Conservation (phyloP, 2,797 vertebrate species). For the Sebastes cheni region DNA sequence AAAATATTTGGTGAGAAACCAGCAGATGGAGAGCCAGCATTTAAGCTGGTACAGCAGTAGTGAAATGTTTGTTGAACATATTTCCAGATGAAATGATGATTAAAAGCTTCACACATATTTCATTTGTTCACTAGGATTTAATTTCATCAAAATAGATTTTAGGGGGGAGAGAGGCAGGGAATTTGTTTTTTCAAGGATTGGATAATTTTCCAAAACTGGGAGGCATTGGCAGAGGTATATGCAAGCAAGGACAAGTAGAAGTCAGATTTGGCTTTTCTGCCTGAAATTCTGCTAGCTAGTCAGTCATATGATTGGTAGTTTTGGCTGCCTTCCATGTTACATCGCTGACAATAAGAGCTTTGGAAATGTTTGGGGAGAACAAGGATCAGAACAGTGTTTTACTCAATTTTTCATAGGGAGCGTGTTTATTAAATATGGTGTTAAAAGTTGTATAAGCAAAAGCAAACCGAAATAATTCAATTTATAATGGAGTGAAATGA, state of each 20-base stretch:
- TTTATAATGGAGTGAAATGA: neutral
- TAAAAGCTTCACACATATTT: neutral
- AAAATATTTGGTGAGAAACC: neutral
- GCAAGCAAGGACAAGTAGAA: neutral
- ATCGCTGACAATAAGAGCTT: neutral
- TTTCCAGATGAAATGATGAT: neutral
- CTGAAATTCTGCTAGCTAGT: neutral
- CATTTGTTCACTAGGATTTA: neutral
- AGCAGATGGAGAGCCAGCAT: neutral
- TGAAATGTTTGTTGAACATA: neutral
- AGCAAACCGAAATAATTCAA: too few species aligned
- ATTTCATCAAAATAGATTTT: neutral
- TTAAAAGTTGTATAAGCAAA: neutral
- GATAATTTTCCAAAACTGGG: neutral
- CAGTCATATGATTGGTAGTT: neutral
- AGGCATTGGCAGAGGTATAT: neutral
- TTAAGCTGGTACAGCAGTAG: neutral
- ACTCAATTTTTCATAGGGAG: neutral
- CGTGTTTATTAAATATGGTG: neutral
- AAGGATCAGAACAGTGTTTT: neutral
- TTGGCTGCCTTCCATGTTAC: neutral
- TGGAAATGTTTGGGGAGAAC: neutral
- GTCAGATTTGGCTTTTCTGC: neutral
- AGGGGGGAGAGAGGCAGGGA: neutral
- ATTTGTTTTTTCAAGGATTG: neutral